Evolutionary conservation across 2,797 vertebrate genomes (phyloP).

Genomic region (Lerista edwardsae): DNA sequence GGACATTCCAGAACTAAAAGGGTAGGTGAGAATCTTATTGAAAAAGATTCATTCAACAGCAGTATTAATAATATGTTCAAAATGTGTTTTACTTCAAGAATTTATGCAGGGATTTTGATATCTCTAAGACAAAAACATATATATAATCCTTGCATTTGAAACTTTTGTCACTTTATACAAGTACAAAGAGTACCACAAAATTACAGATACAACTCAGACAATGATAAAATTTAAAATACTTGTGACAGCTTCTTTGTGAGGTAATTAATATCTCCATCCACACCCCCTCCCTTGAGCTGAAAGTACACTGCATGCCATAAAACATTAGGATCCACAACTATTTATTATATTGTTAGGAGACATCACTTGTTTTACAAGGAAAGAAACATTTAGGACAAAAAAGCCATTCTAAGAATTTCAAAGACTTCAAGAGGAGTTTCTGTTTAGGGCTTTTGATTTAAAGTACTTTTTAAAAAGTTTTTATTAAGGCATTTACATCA

Average conservation of each 20-base stretch:
- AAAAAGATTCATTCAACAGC: slow-evolving; percentile 21
- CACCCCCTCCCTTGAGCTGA: background rate
- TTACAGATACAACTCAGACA: background rate
- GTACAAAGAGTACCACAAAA: background rate
- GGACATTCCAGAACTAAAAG: slow-evolving; percentile 83
- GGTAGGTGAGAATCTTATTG: slow-evolving; percentile 76
- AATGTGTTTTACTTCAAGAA: slow-evolving; percentile 4
- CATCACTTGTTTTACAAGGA: background rate
- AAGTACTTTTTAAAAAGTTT: background rate
- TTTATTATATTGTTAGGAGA: background rate
- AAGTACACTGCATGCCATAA: background rate
- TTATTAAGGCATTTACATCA: background rate
- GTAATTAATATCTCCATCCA: background rate
- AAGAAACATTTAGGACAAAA: background rate
- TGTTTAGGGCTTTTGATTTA: background rate
- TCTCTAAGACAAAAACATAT: background rate
- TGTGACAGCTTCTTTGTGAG: background rate
- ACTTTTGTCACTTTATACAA: background rate
- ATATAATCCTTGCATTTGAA: background rate
- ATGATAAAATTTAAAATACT: background rate
- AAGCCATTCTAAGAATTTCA: background rate
- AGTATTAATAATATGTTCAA: background rate
- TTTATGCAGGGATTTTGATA: background rate
- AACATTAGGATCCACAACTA: too few species aligned
- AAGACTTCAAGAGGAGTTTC: background rate